Conservation (phyloP, 1,140 invertebrate species). For the Bombus superbus region DNA sequence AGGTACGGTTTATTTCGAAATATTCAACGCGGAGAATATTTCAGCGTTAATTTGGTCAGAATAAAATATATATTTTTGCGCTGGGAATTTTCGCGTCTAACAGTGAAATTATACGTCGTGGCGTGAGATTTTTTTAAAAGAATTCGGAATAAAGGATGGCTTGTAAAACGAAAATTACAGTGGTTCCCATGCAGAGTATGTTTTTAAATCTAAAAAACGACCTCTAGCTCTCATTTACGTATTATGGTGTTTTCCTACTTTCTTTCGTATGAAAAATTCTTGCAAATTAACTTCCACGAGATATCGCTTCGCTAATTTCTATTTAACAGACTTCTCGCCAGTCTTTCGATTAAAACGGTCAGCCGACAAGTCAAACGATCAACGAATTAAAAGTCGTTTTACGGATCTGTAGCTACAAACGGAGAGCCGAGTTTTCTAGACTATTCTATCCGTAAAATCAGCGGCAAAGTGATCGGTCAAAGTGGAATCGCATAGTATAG, state of each 20-base stretch:
- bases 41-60: slow-evolving; percentile 4
- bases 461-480: slow-evolving; percentile 38
- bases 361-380: neutral
- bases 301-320: neutral
- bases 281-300: neutral
- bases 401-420: neutral
- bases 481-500: slow-evolving; percentile 27
- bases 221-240: neutral
- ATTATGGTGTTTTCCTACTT: neutral
- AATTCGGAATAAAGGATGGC: neutral
- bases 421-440: neutral
- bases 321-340: neutral
- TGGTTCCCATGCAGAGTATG: neutral
- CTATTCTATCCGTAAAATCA: slow-evolving; percentile 51
- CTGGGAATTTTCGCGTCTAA: neutral
- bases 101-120: neutral
- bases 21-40: slow-evolving; percentile 2
- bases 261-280: neutral
- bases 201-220: neutral
- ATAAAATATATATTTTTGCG: slow-evolving; percentile 5
- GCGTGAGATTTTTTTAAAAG: neutral
- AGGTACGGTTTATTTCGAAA: neutral
- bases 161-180: neutral
- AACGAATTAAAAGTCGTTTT: neutral
- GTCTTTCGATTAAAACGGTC: neutral